Conservation (phyloP, 2,888 invertebrate species). For the Pachydiplax longipennis region DNA sequence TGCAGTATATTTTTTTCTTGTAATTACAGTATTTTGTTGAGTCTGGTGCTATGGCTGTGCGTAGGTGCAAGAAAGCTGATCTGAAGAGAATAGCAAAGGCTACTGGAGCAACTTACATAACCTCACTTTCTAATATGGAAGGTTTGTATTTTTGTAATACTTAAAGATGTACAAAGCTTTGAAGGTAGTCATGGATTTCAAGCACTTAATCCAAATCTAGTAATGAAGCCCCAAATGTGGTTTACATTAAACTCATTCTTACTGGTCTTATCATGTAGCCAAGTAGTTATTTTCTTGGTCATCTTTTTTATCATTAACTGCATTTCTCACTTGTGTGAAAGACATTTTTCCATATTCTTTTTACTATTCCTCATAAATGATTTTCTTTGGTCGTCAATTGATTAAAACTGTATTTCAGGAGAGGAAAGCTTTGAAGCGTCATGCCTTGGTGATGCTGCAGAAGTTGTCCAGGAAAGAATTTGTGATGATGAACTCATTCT, state of each 20-base stretch:
- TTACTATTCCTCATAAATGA: too few species aligned
- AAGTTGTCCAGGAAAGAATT: slow-evolving; percentile 91
- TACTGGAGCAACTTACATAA: slow-evolving; percentile 90
- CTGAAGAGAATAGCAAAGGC: slow-evolving; percentile 98
- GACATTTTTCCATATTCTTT: too few species aligned
- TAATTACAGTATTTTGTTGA: slow-evolving; percentile 86
- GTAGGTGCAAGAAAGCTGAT: slow-evolving; percentile 94
- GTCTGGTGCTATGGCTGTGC: slow-evolving; percentile 95
- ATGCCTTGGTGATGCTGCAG: slow-evolving; percentile 94
- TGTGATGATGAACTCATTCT: slow-evolving; percentile 98
- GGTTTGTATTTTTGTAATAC: slow-evolving; percentile 61
- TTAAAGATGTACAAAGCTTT: background rate
- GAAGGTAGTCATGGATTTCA: too few species aligned
- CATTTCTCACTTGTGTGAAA: too few species aligned
- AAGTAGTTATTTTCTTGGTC: too few species aligned
- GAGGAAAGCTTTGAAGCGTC: slow-evolving; percentile 95
- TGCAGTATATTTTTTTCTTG: background rate
- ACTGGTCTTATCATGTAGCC: too few species aligned
- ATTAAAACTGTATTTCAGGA: slow-evolving; percentile 60
- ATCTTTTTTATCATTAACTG: too few species aligned
- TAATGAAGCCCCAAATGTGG: too few species aligned
- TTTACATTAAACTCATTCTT: too few species aligned
- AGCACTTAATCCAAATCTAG: too few species aligned
- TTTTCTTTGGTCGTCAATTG: too few species aligned
- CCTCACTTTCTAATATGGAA: slow-evolving; percentile 97